phyloP scores from a whole-genome alignment of 2,888 invertebrate species.

The Drosophila parthenogenetica region DNA sequence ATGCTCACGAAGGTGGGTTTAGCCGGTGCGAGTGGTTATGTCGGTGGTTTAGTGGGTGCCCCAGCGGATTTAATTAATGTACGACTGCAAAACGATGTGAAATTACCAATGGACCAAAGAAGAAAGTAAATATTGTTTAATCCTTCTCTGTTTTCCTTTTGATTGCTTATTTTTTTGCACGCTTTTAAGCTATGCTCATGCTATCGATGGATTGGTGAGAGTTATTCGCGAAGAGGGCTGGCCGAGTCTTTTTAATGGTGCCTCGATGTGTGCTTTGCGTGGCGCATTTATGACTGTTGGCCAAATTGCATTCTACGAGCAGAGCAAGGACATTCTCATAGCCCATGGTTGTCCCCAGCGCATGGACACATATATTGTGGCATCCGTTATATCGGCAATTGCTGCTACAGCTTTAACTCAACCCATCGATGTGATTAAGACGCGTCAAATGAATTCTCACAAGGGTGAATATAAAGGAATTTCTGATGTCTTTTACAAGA shows the following conservation, averaged over 20 bases:
- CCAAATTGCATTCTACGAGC: conserved; percentile 98
- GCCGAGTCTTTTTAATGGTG: conserved; percentile 92
- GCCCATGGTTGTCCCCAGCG: conserved; percentile 91
- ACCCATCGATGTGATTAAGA: conserved; percentile 98
- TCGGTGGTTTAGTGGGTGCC: conserved; percentile 96
- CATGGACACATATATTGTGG: conserved; percentile 92
- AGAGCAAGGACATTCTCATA: conserved; percentile 89
- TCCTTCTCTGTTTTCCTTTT: background rate
- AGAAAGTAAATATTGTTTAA: conserved; percentile 90
- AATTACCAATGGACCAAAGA: conserved; percentile 91
- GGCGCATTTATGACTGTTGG: conserved; percentile 98
- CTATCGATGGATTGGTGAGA: conserved; percentile 93
- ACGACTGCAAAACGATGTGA: conserved; percentile 99
- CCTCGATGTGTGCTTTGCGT: conserved; percentile 93
- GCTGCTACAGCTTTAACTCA: conserved; percentile 89
- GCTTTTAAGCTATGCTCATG: conserved; percentile 94
- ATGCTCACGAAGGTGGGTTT: conserved; percentile 87
- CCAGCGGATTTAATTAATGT: conserved; percentile 99
- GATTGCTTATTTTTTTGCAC: background rate
- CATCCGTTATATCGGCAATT: conserved; percentile 92
- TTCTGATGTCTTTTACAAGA: conserved; percentile 89
- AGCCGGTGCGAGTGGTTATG: conserved; percentile 93
- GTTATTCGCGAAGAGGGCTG: conserved; percentile 93
- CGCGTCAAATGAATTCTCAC: conserved; percentile 97
- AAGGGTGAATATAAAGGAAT: conserved; percentile 94